Conservation (phyloP, 2,113 vertebrate genomes). For the Terrapene triunguis region DNA sequence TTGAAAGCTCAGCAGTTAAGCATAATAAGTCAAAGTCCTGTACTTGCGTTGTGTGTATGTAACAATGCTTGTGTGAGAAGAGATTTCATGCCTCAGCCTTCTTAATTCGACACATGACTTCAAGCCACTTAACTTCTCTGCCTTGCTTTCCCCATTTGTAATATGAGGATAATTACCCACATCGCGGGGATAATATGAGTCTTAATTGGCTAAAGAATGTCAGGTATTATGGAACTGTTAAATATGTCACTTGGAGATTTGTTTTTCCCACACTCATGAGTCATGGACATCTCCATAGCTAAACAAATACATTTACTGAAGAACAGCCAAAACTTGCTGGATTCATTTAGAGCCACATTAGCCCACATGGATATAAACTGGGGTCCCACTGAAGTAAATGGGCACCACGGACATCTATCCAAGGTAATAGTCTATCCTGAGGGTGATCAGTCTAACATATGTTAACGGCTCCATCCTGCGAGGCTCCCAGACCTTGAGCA, state of each 20-base stretch:
- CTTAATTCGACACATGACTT: background rate
- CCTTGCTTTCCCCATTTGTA: background rate
- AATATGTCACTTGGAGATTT: background rate
- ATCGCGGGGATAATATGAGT: background rate
- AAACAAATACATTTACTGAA: background rate
- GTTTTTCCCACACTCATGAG: background rate
- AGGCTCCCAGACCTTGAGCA: background rate
- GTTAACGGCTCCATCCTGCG: background rate
- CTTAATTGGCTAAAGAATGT: background rate
- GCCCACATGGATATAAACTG: background rate
- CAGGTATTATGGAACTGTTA: accelerated
- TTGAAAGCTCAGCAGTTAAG: background rate
- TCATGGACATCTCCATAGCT: background rate
- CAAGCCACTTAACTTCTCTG: background rate
- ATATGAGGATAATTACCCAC: background rate
- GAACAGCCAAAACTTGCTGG: background rate
- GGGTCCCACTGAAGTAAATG: background rate
- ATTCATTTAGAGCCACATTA: accelerated
- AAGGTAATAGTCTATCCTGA: background rate
- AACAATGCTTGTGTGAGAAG: background rate
- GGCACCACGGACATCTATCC: accelerated
- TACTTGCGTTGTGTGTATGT: accelerated
- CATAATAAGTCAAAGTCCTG: background rate
- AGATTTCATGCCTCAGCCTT: background rate
- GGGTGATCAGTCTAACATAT: background rate